A percentile compares a stretch with the other conserved stretches of the same genome.
Conservation (phyloP, 2,888 invertebrate species). For the Rhingia rostrata region DNA sequence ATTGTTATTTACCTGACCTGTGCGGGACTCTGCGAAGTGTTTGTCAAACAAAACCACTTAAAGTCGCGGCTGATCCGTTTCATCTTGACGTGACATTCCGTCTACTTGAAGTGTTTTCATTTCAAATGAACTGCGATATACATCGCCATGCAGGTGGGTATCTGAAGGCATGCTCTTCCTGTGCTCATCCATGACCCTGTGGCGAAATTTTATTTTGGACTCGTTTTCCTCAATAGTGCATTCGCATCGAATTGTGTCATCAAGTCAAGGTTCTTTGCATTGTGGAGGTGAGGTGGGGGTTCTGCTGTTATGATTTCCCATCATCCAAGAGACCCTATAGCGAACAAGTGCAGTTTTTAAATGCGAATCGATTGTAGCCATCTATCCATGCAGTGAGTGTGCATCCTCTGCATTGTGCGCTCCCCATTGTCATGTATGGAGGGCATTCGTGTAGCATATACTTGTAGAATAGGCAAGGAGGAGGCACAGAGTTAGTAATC, state of each 20-base stretch:
- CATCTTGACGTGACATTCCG: slow-evolving; percentile 53
- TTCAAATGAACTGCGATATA: slow-evolving; percentile 38
- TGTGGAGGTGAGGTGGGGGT: neutral
- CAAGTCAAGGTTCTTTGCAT: slow-evolving; percentile 51
- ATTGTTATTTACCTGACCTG: slow-evolving; percentile 56
- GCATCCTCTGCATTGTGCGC: slow-evolving; percentile 5
- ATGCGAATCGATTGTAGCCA: slow-evolving; percentile 20
- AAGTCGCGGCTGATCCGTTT: slow-evolving; percentile 64
- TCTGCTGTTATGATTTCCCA: slow-evolving; percentile 24
- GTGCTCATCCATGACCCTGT: slow-evolving; percentile 14
- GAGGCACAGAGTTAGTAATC: neutral
- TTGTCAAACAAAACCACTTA: slow-evolving; percentile 66
- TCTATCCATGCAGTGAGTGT: neutral
- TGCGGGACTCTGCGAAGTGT: neutral
- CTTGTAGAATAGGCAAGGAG: neutral
- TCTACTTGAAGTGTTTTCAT: slow-evolving; percentile 27
- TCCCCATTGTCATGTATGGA: slow-evolving; percentile 28
- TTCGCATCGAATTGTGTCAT: slow-evolving; percentile 50
- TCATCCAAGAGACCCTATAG: slow-evolving; percentile 6
- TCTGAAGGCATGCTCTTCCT: slow-evolving; percentile 28
- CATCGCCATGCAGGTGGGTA: slow-evolving; percentile 32
- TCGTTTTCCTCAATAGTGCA: slow-evolving; percentile 19
- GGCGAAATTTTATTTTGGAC: slow-evolving; percentile 7
- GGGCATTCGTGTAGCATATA: neutral
- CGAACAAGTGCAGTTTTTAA: slow-evolving; percentile 24